Percentiles rank a stretch among this genome's conserved stretches.
Conservation (phyloP, 2,113 vertebrate genomes). For the Brienomyrus longianalis region DNA sequence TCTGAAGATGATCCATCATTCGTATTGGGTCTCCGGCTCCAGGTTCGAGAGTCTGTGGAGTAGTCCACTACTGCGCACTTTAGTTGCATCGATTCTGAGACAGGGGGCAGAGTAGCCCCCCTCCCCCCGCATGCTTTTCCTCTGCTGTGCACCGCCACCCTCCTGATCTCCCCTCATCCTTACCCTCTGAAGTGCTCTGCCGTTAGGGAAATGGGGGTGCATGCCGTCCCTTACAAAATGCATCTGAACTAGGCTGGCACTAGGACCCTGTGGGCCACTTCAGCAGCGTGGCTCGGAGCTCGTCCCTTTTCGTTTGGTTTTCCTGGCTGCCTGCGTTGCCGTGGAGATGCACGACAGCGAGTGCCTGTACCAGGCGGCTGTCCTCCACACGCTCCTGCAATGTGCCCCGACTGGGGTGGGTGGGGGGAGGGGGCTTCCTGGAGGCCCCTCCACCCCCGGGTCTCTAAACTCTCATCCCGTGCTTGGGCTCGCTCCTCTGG, state of each 20-base stretch:
- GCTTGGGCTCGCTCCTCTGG: background rate
- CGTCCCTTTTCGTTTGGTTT: background rate
- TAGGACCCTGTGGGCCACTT: background rate
- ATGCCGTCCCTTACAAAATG: background rate
- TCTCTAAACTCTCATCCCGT: background rate
- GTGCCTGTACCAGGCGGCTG: background rate
- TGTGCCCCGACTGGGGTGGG: background rate
- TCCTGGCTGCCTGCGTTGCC: background rate
- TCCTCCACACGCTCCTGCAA: background rate
- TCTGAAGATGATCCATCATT: background rate
- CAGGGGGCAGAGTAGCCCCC: background rate
- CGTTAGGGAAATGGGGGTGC: background rate
- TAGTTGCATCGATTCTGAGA: background rate
- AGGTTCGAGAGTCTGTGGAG: background rate
- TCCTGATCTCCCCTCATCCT: background rate
- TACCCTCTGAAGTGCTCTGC: background rate
- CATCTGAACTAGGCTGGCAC: background rate
- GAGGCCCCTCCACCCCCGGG: background rate
- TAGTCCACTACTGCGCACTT: background rate
- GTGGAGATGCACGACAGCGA: background rate
- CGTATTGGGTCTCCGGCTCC: background rate
- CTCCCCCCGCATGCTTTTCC: background rate
- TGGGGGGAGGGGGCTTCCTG: background rate
- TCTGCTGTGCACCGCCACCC: background rate
- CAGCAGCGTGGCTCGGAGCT: background rate